Base-by-base conservation (phyloP, 2,113 vertebrate genomes). In the Alouatta palliata region DNA sequence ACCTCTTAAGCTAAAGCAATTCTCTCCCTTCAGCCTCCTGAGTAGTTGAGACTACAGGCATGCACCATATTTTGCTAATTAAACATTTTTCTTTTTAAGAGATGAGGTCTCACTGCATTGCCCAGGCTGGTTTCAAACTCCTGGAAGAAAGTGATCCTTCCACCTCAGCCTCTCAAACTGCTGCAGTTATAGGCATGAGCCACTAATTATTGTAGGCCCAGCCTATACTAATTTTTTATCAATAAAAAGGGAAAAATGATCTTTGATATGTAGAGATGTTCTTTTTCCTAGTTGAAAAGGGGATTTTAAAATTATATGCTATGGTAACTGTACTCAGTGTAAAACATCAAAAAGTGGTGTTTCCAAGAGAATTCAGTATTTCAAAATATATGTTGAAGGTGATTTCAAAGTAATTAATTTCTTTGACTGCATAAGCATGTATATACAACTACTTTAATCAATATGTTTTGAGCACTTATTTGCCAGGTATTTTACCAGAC, bases 191-290 rank as follows among this genome's bases (percentile, higher is more conserved):
- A 64, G 11, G 58, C 25, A 64, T 64, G 25, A 64, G 58, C 25
- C 61, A 30, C 61, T 64, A 64, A 64, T 64, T 64, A 30, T 64
- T 64, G 13, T 13, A 64, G 61, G 27, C 61, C 61, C 61, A 64
- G 61, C 27, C 61, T 14, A 30, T 64, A 14, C 12, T 64, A 56
- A 25, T 52, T 95, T 89, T 81, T 95, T 89, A 81, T 58, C 52
- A 80, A 30, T 90, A 40, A 70, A 30, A 81, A 94, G 2, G 37
- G 40, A 83, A 92, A 94, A 95, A 81, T 91, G 92, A 91, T 88
- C 49, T 92, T 96, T 94, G 9, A n/a, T 90, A 71, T 68, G 8
- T 64, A 77, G 32, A 85, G 45, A 52, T 91, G 16, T 76, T 93
- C 30, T 77, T 92, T 88, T 54, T 94, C 71, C 64, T 75, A 64